Evolutionary conservation across 2,797 vertebrate species (phyloP), one percentile per base, ranked within the genome.

Genomic region (Rhinophrynus dorsalis): DNA sequence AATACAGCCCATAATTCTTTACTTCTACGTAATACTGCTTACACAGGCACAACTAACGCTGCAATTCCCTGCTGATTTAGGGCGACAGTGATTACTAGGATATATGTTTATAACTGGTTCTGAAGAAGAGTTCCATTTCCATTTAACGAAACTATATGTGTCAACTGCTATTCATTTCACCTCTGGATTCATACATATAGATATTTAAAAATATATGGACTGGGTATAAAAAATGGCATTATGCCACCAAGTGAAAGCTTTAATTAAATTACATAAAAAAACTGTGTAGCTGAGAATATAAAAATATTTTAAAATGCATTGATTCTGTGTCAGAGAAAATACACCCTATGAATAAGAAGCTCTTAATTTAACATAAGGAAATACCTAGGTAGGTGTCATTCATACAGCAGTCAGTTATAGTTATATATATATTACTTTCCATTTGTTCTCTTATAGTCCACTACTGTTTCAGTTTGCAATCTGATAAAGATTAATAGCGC

Each of bases 171-270:
- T 4, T n/a, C n/a, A 40, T n/a, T n/a, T 58, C 12, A 38, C 9
- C 27, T 7, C 24, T 26, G 29, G 57, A 45, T 60, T 44, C 44
- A 44, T 44, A 29, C 15, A 44, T 60, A 37, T 20, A 12, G 38
- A 44, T 60, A 60, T 42, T 40, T 60, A 29, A 60, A 60, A 60
- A 60, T 44, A n/a, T 60, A 44, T 15, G 44, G 23, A 17, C 26
- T 15, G 2, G 27, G 3, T 38, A 60, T 18, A 15, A 30, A 42
- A 44, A 44, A 59, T 7, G 26, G 56, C 10, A 29, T 42, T 29
- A 11, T 29, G 26, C 56, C n/a, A 29, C 20, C n/a, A 9, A 18
- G 23, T 42, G 37, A 44, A 60, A 42, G 26, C 26, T 60, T 60
- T 60, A 44, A 60, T 44, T 60, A 60, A 44, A 44, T 44, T 60